Percentiles rank a stretch among this genome's conserved stretches.
Conservation (phyloP, 2,113 vertebrate genomes). For the Mormyrus iriodes region DNA sequence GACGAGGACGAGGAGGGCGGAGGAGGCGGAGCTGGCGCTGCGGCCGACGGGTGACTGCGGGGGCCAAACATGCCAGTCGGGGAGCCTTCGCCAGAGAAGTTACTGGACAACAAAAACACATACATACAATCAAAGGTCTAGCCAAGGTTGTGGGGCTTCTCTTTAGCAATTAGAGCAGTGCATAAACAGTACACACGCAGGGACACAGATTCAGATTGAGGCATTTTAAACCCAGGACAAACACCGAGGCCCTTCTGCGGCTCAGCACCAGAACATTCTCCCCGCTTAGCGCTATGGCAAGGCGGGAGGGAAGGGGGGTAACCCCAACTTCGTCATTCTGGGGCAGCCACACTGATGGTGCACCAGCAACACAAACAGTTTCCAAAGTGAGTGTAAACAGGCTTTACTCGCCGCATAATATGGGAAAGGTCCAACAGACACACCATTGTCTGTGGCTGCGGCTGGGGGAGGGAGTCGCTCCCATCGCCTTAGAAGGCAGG, state of each 20-base stretch:
- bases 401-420: constrained; percentile 36
- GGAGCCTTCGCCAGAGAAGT: constrained; percentile 71
- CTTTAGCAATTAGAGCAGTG: background rate
- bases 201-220: background rate
- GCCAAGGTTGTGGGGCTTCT: background rate
- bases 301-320: background rate
- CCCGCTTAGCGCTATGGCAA: background rate
- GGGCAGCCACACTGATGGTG: constrained; percentile 20
- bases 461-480: constrained; percentile 23
- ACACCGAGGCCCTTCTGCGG: background rate
- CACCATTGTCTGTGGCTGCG: constrained; percentile 43
- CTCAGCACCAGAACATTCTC: background rate
- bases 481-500: background rate
- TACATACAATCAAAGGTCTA: background rate
- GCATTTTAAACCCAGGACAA: background rate
- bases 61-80: constrained; percentile 59
- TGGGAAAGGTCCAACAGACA: constrained; percentile 39
- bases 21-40: constrained; percentile 45
- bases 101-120: constrained; percentile 53
- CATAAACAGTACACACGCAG: background rate
- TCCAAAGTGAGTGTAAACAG: constrained; percentile 44
- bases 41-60: constrained; percentile 44
- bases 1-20: constrained; percentile 59
- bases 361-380: constrained; percentile 44
- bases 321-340: constrained; percentile 3